These are phyloP conservation scores for Pomatostomus ruficeps DNA, from an alignment of 2,113 vertebrate species.

Conservation along the genomic window DNA sequence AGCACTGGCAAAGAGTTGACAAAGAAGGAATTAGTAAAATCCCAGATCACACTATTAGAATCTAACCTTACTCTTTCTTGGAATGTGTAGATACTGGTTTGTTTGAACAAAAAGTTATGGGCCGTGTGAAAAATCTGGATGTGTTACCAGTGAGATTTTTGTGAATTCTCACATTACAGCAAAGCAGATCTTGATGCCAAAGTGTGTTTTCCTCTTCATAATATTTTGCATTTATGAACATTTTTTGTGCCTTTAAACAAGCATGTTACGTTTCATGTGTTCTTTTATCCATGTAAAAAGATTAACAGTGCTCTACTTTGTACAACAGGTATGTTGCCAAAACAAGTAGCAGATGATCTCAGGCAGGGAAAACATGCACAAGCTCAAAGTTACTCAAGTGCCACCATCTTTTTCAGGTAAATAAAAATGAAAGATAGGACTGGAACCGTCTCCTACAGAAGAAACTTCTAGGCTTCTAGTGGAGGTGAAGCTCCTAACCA, in stretches of 20 bases:
- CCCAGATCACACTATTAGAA: not conserved
- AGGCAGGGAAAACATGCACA: slow-evolving; percentile 75
- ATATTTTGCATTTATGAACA: not conserved
- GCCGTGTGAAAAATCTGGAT: not conserved
- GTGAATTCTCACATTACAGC: not conserved
- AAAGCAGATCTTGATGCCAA: not conserved
- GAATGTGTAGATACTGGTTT: not conserved
- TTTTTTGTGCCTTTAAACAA: not conserved
- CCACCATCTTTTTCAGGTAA: slow-evolving; percentile 86
- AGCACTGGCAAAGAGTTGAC: not conserved
- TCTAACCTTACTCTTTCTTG: not conserved
- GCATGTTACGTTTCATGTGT: not conserved
- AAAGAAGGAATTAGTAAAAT: not conserved
- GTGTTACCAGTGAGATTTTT: not conserved
- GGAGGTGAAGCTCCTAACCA: not conserved
- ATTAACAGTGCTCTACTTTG: not conserved
- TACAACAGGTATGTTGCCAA: slow-evolving; percentile 80
- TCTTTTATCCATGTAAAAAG: not conserved
- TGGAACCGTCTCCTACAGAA: not conserved
- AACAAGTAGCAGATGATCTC: slow-evolving; percentile 81
- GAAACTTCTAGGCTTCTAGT: not conserved
- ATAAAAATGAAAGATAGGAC: not conserved
- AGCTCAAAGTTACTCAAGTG: slow-evolving; percentile 81
- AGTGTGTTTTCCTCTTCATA: not conserved
- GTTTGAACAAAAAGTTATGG: not conserved